Evolutionary conservation across 2,797 vertebrate genomes (phyloP), one percentile per base, ranked within the genome.

Genomic region (Ctenopoma kingsleyae): DNA sequence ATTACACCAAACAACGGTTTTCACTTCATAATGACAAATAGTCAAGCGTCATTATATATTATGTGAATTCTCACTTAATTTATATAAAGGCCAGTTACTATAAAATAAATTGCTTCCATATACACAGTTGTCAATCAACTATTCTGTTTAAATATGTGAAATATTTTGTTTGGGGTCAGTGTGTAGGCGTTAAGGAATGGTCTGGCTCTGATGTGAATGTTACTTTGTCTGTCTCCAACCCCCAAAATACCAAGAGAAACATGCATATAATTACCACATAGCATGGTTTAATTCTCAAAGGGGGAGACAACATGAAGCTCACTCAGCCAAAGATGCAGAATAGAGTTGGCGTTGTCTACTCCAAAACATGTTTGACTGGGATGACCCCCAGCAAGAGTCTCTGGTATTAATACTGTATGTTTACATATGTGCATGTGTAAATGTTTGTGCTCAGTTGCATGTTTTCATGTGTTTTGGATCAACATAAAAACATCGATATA

Each of bases 231-330:
- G 81, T 81, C 82, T 90, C 84, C 82, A 89, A 84, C 80, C 82
- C 82, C 83, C 79, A 85, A 91, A 90, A 88, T 91, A 88, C 84
- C 67, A 43, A 76, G 74, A 87, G 75, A 89, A 88, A 89, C 82
- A 86, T 85, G 83, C 91, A 84, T 88, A 77, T 75, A 84, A 89
- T 89, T 83, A 85, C 71, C 72, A 55, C 77, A 84, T 78, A 82
- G 76, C 78, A 88, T 77, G 80, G 78, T 85, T 87, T 70, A 56
- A 89, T 87, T 87, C 86, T 78, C 84, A 81, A 82, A 74, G 74
- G 66, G 54, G 63, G 55, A 82, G 60, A 83, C 72, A 73, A 77
- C 74, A 82, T 73, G 65, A 74, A 73, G 57, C 74, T 70, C 58
- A 19, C 50, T 58, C 32, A 67, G 71, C 59, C 75, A 76, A 54